phyloP scores from a whole-genome alignment of 1,140 invertebrate genomes.

The Hypsibius dujardini region DNA sequence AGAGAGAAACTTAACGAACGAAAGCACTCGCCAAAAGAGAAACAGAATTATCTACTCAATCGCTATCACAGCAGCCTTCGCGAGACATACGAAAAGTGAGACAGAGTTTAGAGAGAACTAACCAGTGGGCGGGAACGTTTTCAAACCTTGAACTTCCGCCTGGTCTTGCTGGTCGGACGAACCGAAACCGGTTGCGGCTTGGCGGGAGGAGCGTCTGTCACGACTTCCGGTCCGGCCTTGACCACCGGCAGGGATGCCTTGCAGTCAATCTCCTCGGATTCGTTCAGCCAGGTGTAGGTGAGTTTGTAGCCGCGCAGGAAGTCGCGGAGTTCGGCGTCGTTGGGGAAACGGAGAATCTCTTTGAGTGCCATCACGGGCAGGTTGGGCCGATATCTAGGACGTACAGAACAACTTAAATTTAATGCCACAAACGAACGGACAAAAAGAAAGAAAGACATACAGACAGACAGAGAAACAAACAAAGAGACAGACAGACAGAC shows the following conservation, averaged over 20 bases:
- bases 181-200: not conserved
- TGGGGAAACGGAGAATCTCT: not conserved
- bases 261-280: not conserved
- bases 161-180: not conserved
- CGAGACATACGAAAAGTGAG: no score
- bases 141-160: not conserved
- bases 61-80: no score
- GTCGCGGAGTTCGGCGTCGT: not conserved
- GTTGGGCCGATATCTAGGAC: constrained; percentile 10
- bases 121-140: no score
- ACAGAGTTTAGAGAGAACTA: no score
- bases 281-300: constrained; percentile 10
- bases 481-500: no score
- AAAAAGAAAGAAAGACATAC: not conserved
- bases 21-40: no score
- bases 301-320: not conserved
- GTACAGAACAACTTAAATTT: not conserved
- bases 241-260: constrained; percentile 8
- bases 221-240: not conserved
- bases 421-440: constrained; percentile 17
- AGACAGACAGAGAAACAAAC: no score
- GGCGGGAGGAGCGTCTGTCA: not conserved
- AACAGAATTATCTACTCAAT: no score
- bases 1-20: no score
- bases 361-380: constrained; percentile 14